Evolutionary conservation across 1,140 invertebrate genomes (phyloP), one percentile per base, ranked within the genome.

Genomic region (Aleiodes sp.): DNA sequence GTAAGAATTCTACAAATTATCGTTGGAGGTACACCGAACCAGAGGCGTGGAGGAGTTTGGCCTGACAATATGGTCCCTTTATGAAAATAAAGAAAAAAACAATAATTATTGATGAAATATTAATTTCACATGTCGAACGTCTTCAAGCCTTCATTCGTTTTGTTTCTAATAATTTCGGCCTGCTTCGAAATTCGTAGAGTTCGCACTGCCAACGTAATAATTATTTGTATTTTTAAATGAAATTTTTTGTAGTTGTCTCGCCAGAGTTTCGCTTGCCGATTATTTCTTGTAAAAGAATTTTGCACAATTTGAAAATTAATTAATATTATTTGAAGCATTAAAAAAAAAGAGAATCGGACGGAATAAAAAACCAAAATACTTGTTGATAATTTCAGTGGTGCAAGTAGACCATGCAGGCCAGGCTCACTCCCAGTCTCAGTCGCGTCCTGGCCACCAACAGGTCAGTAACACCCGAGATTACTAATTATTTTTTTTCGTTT

Each of bases 391-490:
- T 85, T 85, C 83, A 85, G 83, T 80, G 82, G 82, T 83, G 82
- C 83, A 85, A 83, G 83, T 84, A 83, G 82, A 84, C 79, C 83
- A 85, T 80, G 83, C 83, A 85, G 82, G 81, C 82, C 83, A 84
- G 82, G 82, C 82, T 84, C 82, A 83, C 78, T 82, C 82, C 80
- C 82, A 85, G 80, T 79, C 83, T 82, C 82, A 84, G 82, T 84
- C 83, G 80, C 82, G 83, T 82, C 76, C 83, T 85, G 83, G 83
- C 83, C 82, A 83, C 77, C 81, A 84, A 83, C 83, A 85, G 82
- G 83, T 85, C 83, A 85, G 83, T 85, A 84, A 84, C 76, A 82
- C 78, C 76, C 80, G 75, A 77, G 80, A 82, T 77, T 78, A 71
- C 62, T 37, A 63, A 68, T 64, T 66, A 35, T 57, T 33, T 21